Conservation (phyloP, 2,113 vertebrate genomes). For the Notarius lentiginosus region DNA sequence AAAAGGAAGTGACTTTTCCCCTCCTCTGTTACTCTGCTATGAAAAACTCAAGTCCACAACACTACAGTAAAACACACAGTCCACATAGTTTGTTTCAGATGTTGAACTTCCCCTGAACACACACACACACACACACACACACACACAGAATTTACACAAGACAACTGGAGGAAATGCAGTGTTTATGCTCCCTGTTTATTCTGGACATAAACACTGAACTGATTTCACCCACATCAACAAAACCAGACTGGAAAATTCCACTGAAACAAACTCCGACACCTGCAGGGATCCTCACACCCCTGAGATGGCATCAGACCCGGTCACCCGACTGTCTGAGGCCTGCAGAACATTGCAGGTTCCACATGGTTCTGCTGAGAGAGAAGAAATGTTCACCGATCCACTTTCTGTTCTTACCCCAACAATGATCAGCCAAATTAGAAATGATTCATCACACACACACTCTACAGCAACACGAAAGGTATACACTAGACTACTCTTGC, state of each 20-base stretch:
- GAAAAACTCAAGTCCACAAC: constrained; percentile 3
- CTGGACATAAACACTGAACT: not conserved
- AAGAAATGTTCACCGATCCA: not conserved
- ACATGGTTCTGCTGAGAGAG: not conserved
- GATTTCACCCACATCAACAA: not conserved
- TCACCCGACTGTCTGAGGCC: not conserved
- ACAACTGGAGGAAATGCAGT: not conserved
- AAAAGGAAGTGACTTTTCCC: constrained; percentile 43
- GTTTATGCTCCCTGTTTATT: not conserved
- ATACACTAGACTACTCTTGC: too few relatives aligned
- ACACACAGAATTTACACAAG: not conserved
- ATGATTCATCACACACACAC: not conserved
- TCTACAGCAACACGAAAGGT: too few relatives aligned
- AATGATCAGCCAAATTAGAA: not conserved
- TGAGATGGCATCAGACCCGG: not conserved
- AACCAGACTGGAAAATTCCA: not conserved
- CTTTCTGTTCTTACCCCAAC: not conserved
- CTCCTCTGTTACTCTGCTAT: constrained; percentile 20
- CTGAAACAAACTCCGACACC: not conserved
- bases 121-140: constrained; percentile 12
- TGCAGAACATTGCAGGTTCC: not conserved
- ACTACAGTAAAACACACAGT: not conserved
- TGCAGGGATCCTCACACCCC: not conserved
- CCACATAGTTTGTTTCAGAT: not conserved
- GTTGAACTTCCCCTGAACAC: not conserved